Evolutionary conservation across 2,888 invertebrate genomes (phyloP), one percentile per base, ranked within the genome.

Genomic region (Prostheceraeus crozeri): DNA sequence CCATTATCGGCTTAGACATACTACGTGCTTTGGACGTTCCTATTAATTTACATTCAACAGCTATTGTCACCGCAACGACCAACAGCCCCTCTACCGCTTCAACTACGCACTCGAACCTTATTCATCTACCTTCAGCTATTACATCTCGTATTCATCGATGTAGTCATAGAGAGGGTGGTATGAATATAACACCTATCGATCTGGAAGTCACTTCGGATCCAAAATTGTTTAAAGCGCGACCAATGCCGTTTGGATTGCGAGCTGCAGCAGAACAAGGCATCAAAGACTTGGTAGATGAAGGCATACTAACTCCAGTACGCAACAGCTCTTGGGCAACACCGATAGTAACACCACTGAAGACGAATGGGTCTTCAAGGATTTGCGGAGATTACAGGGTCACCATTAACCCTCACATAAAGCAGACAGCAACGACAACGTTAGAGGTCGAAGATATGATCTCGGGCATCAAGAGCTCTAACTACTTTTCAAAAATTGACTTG

Each of bases 341-440:
- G 27, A 19, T 48, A 25, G 23, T 48, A 8, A 8, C 48, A 25
- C 48, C 48, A 21, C 48, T 48, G 25, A 48, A 48, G 27, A 6
- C 4, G 27, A 25, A 4, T 8, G 48, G 14, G 11, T 6, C 4
- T 6, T 28, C 48, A 23, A 48, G 48, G 23, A 48, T 48, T 4
- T 48, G 48, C 27, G 48, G 48, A 25, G 48, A 48, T 21, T 48
- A 48, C 23, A 48, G 27, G n/a, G 48, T 48, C 14, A 8, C 48
- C 14, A 48, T 48, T 19, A 48, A 48, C 27, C 48, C 48, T 48
- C 48, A 48, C 48, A 25, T 48, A 28, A 48, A 48, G 48, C 48
- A 48, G 25, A 48, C 48, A 6, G 4, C 23, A 25, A 19, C 14
- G 25, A 48, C 23, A 21, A 48, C 48, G 27, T 28, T 28, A 48